phyloP scores from a whole-genome alignment of 2,113 vertebrate genomes.

The Callaeas wilsoni region DNA sequence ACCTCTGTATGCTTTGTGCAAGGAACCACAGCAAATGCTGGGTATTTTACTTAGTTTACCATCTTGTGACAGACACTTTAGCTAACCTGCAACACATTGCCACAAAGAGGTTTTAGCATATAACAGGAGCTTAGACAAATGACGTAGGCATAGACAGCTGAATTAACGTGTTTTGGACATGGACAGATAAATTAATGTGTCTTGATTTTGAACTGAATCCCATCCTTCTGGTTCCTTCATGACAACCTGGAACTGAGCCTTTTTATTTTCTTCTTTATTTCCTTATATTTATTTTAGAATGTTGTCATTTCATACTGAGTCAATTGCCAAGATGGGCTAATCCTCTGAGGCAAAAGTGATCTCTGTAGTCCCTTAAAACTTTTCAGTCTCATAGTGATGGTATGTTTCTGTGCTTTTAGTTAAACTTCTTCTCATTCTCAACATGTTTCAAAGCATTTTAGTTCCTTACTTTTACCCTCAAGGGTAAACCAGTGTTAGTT shows the following conservation, averaged over 20 bases:
- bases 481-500: background rate
- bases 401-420: background rate
- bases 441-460: background rate
- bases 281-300: background rate
- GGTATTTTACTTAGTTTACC: background rate
- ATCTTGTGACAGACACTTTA: background rate
- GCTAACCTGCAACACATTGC: background rate
- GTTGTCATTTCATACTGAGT: background rate
- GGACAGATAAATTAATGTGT: background rate
- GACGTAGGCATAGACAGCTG: fast-evolving
- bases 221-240: background rate
- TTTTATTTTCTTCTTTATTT: background rate
- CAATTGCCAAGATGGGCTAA: background rate
- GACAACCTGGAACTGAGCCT: background rate
- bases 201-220: background rate
- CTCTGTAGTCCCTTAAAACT: background rate
- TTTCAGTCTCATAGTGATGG: background rate
- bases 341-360: background rate
- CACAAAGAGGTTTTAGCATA: background rate
- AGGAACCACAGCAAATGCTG: background rate
- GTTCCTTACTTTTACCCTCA: background rate
- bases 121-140: background rate
- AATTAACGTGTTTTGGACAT: too few species aligned
- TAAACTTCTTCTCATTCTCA: background rate
- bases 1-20: background rate